Evolutionary conservation across 1,140 invertebrate genomes (phyloP), one percentile per base, ranked within the genome.

Genomic region (Sitophilus oryzae): DNA sequence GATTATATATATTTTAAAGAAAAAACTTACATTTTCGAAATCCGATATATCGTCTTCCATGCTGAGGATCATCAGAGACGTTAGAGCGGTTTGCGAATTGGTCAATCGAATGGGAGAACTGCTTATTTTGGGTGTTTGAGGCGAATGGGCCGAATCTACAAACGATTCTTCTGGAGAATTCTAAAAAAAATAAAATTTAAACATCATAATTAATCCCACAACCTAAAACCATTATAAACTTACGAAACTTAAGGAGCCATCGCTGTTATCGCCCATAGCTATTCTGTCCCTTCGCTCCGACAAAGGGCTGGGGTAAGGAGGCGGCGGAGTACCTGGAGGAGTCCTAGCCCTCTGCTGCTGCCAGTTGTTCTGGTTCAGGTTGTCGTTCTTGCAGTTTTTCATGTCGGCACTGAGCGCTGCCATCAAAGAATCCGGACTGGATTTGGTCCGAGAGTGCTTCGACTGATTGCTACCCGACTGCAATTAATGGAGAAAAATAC

Each of bases 31-130:
- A 63, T 82, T 77, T 76, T 90, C 87, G 65, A 87, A 82, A 72
- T 91, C 88, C 36, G 86, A 91, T 55, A 89, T 85, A 67, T 95
- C 92, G 69, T 95, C 92, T 71, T 96, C 93, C 88, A 94, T 94
- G 18, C 89, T 91, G 64, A 94, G 91, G 42, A 96, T 94, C 23
- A 85, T 81, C 63, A 83, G 78, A 63, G 89, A 86, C 55, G 78
- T 74, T n/a, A n/a, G n/a, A n/a, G n/a, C n/a, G 35, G 53, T 61
- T 41, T 64, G 66, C 20, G 67, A 57, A 20, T 54, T 67, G 38
- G 69, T 66, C n/a, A 68, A 66, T 30, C 67, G 62, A 35, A 71
- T 71, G 15, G 65, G 68, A 21, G 68, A 68, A 62, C 52, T 69
- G 49, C 68, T 67, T 6, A 42, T 42, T 42, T 42, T 18, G 6